These are phyloP conservation scores for Malaclemys terrapin DNA, from an alignment of 2,113 vertebrate genomes.

Conservation along the genomic window DNA sequence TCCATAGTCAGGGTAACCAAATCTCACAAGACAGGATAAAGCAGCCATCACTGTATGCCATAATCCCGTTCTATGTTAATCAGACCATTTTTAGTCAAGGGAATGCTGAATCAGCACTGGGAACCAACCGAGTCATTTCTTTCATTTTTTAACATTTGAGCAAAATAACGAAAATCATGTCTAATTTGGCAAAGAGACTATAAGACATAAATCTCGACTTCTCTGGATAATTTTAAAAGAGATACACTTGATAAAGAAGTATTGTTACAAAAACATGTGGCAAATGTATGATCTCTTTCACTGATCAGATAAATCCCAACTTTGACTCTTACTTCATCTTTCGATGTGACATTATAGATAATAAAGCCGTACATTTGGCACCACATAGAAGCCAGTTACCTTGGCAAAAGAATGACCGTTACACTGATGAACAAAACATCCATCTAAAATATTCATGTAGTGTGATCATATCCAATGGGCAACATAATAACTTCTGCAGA, in stretches of 20 bases:
- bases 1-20: constrained; percentile 54
- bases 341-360: constrained; percentile 47
- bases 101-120: constrained; percentile 71
- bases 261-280: constrained; percentile 38
- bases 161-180: constrained; percentile 76
- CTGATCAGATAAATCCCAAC: constrained; percentile 68
- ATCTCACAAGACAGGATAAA: constrained; percentile 65
- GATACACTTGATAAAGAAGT: constrained; percentile 67
- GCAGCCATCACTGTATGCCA: constrained; percentile 2
- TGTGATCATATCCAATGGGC: constrained; percentile 52
- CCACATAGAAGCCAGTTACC: constrained; percentile 52
- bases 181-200: constrained; percentile 53
- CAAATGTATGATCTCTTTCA: constrained; percentile 67
- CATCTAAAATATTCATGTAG: constrained; percentile 68
- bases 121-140: constrained; percentile 75
- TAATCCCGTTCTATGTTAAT: constrained; percentile 52
- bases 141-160: constrained; percentile 75
- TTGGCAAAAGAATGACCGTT: constrained; percentile 73
- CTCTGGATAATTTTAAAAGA: constrained; percentile 63
- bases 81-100: constrained; percentile 60
- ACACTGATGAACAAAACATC: constrained; percentile 69
- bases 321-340: constrained; percentile 56
- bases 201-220: constrained; percentile 60
- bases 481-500: neutral
- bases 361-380: constrained; percentile 60